Evolutionary conservation across 2,797 vertebrate genomes (phyloP).

Genomic region (Anomalospiza imberbis): DNA sequence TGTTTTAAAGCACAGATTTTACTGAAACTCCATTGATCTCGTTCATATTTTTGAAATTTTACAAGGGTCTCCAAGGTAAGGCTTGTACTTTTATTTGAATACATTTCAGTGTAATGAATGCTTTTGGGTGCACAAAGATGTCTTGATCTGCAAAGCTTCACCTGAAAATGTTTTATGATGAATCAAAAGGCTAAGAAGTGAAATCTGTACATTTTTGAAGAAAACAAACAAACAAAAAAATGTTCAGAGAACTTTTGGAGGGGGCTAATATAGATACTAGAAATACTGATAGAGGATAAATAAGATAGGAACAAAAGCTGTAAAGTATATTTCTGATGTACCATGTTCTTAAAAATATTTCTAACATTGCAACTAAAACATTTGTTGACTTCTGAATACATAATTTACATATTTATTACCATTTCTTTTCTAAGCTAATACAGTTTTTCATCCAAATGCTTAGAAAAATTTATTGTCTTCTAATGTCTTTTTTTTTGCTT

Average conservation of each 20-base stretch:
- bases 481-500: background rate
- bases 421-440: background rate
- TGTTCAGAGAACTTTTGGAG: rapidly evolving
- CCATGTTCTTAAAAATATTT: background rate
- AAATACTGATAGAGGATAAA: background rate
- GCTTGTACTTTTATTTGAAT: background rate
- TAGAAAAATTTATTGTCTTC: background rate
- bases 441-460: background rate
- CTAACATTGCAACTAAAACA: background rate
- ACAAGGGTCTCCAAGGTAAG: background rate
- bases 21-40: background rate
- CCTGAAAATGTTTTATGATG: background rate
- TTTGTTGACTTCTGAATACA: background rate
- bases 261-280: background rate
- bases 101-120: background rate
- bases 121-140: background rate
- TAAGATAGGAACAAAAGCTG: background rate
- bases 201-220: background rate
- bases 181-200: background rate
- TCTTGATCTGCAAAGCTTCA: background rate
- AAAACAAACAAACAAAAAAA: background rate
- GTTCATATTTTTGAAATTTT: background rate
- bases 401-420: background rate
- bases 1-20: background rate
- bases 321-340: background rate